A percentile compares a stretch with the other conserved stretches of the same genome.
Conservation (phyloP, 2,113 vertebrate genomes). For the human region GRCh38 chrX:20023001-20023500, state of each 20-base stretch:
- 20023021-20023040: not conserved
- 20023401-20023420: not conserved
- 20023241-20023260: not conserved
- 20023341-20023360: not conserved
- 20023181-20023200: not conserved
- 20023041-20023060: not conserved
- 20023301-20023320: not conserved
- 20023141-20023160: conserved; percentile 1
- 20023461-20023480: not conserved
- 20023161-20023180: not conserved
- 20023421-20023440: not conserved
- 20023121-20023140: not conserved
- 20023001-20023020: not conserved
- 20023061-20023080: not conserved
- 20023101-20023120: not conserved
- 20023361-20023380: not conserved
- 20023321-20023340: not conserved
- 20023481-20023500: not conserved
- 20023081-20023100: not conserved
- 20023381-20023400: not conserved
- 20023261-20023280: not conserved
- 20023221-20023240: not conserved
- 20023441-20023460: not conserved
- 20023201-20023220: not conserved
- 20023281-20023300: not conserved